phyloP scores from a whole-genome alignment of 2,797 vertebrate genomes.

The Okamejei kenojei region DNA sequence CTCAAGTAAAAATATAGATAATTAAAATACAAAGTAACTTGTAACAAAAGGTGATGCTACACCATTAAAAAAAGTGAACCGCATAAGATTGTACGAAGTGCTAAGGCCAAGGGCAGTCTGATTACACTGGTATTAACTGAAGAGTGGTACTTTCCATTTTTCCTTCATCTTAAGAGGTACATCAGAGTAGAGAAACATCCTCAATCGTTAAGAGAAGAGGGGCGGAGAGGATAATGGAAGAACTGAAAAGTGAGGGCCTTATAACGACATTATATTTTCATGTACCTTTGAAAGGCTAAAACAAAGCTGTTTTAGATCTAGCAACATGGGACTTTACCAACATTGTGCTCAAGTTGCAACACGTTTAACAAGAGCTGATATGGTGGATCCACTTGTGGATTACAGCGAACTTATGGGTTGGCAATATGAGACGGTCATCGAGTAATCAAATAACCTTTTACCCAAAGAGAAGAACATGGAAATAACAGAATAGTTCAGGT shows the following conservation, averaged over 20 bases:
- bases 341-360: background rate
- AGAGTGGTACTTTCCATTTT: background rate
- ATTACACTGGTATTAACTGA: background rate
- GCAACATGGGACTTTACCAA: background rate
- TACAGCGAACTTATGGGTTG: too few relatives aligned
- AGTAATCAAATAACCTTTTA: too few relatives aligned
- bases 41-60: background rate
- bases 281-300: background rate
- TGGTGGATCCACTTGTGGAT: too few relatives aligned
- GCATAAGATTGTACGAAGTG: background rate
- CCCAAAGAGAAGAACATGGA: too few relatives aligned
- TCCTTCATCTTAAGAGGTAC: background rate
- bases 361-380: background rate
- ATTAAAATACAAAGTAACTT: constrained; percentile 3
- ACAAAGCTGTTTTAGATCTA: background rate
- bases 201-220: background rate
- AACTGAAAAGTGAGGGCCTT: background rate
- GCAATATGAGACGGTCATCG: too few relatives aligned
- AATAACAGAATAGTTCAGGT: too few relatives aligned
- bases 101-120: too few relatives aligned
- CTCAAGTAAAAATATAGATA: background rate
- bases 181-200: background rate
- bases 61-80: background rate
- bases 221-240: too few relatives aligned
- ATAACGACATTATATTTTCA: background rate